Evolutionary conservation across 2,888 invertebrate species (phyloP), one percentile per base, ranked within the genome.

Genomic region (Corbicula japonica): DNA sequence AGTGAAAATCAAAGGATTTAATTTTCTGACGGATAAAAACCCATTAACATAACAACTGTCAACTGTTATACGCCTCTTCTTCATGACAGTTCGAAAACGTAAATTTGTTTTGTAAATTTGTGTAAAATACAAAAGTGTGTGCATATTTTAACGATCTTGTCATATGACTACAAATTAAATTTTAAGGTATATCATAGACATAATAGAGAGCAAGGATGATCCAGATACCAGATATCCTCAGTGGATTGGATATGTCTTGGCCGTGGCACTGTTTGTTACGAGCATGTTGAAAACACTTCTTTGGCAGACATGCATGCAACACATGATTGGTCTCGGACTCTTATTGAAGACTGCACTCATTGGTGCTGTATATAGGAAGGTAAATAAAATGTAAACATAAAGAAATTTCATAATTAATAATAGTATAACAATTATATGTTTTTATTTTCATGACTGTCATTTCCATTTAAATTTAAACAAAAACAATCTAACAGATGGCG

Each of bases 361-460:
- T 6, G 80, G 80, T 15, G 72, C 76, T 21, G 65, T 80, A 2
- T 80, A 80, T 54, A 71, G 76, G 60, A 80, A 80, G 76, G 80
- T 75, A 46, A 61, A 61, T 26, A 4, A 5, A 5, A 44, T 62
- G 26, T 35, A 21, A 6, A n/a, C 10, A 28, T 28, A 28, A 10
- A 41, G 10, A 10, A n/a, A n/a, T n/a, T n/a, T n/a, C n/a, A n/a
- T n/a, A n/a, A n/a, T n/a, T n/a, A n/a, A n/a, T n/a, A n/a, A n/a
- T n/a, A n/a, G n/a, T n/a, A n/a, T n/a, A n/a, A n/a, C n/a, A n/a
- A n/a, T n/a, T 15, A 41, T 10, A 41, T 41, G 10, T 41, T 41
- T 41, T 41, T 41, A 41, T 12, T 15, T 41, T 41, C 41, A 41
- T 41, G 18, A 41, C 12, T 12, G 12, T 41, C 41, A 12, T 41